Evolutionary conservation across 2,113 vertebrate species (phyloP), one percentile per base, ranked within the genome.

Genomic region (Cyanistes caeruleus): DNA sequence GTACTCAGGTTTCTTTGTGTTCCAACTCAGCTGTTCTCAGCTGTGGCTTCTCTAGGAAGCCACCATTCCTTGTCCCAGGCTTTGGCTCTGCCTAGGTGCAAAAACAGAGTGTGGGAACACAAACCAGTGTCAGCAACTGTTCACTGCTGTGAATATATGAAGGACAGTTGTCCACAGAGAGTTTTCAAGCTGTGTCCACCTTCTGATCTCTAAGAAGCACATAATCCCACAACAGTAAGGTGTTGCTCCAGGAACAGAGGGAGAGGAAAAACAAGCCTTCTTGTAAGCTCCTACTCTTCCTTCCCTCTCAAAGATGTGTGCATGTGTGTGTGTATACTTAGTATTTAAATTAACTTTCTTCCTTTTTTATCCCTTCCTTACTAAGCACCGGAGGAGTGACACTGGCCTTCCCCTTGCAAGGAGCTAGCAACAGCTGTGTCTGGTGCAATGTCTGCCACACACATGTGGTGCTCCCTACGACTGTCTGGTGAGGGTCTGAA

Each of bases 371-470:
- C 58, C 58, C 37, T 92, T 92, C 69, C 18, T 15, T 84, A 11
- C 35, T 52, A 72, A 94, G 22, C 8, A 23, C 24, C 58, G 44
- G 62, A 89, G 58, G 73, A 91, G 22, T 1, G 11, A 79, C 41
- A 64, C 18, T 46, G n/a, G 53, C 62, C 74, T 89, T 94, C 70
- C 12, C 89, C 28, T 82, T 90, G 60, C 56, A 52, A 75, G 56
- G 33, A 78, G 28, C 52, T 94, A 91, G 77, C 69, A 94, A 41
- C 94, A 97, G 89, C 89, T 95, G 89, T 84, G 73, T 94, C 89
- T 96, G 87, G 74, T 73, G 77, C 0, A 21, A 52, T 72, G 87
- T 95, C 96, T 96, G 95, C 81, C 93, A 87, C 70, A 60, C 96
- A 97, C 77, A 84, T 97, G 96, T 89, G 87, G 39, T 0, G 6